A percentile compares a stretch with the other conserved stretches of the same genome.
phyloP scores from a whole-genome alignment of 2,888 invertebrate species.

The Drosophila greeni region DNA sequence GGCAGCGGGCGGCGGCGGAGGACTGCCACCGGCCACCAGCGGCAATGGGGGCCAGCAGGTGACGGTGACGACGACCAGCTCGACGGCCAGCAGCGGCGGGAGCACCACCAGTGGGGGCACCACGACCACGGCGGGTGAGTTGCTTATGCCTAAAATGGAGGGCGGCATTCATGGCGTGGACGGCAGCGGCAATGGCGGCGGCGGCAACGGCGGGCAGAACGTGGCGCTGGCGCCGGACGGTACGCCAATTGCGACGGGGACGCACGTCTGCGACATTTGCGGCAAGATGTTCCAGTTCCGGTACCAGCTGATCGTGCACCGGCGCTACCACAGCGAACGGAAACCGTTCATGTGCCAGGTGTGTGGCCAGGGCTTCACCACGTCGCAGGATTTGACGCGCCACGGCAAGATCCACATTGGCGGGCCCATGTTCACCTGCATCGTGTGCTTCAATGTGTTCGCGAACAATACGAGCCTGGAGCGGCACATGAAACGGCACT shows the following conservation, averaged over 20 bases:
- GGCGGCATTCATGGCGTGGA: slow-evolving; percentile 76
- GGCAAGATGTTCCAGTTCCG: slow-evolving; percentile 92
- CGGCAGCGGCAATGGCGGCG: slow-evolving; percentile 37
- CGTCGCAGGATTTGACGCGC: slow-evolving; percentile 87
- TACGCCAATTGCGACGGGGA: slow-evolving; percentile 81
- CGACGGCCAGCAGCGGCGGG: slow-evolving; percentile 51
- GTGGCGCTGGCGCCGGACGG: slow-evolving; percentile 80
- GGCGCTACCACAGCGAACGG: slow-evolving; percentile 90
- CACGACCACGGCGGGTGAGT: slow-evolving; percentile 69
- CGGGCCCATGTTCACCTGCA: slow-evolving; percentile 86
- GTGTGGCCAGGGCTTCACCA: slow-evolving; percentile 90
- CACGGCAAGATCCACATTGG: slow-evolving; percentile 92
- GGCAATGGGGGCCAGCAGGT: slow-evolving; percentile 41
- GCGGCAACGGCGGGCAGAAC: slow-evolving; percentile 78
- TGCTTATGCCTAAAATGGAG: slow-evolving; percentile 79
- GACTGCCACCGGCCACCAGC: slow-evolving; percentile 34
- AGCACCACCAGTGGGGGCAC: slow-evolving; percentile 46
- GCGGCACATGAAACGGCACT: slow-evolving; percentile 88
- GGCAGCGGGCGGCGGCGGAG: slow-evolving; percentile 36
- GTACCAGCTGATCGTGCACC: slow-evolving; percentile 91
- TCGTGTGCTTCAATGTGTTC: slow-evolving; percentile 86
- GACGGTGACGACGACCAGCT: slow-evolving; percentile 66
- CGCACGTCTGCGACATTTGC: slow-evolving; percentile 89
- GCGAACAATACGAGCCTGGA: slow-evolving; percentile 86
- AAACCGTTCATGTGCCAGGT: slow-evolving; percentile 91